Conservation (phyloP, 2,888 invertebrate genomes). For the Tolmerus cingulatus region DNA sequence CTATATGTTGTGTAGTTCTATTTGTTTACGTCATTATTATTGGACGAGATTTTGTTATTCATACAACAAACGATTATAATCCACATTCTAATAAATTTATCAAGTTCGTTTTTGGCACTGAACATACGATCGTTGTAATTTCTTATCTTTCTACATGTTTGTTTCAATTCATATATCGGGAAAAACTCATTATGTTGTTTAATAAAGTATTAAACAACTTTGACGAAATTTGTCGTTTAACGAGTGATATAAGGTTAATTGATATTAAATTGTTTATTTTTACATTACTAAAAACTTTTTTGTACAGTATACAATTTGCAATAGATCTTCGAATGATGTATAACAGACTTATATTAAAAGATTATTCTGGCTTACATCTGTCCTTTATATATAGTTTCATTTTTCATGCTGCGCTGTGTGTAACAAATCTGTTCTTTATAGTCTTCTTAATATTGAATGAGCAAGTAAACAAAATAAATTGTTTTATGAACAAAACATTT, state of each 20-base stretch:
- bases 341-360: not conserved
- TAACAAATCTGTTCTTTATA: not conserved
- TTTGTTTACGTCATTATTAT: not conserved
- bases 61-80: not conserved
- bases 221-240: not conserved
- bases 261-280: not conserved
- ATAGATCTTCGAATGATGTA: not conserved
- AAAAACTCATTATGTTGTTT: not conserved
- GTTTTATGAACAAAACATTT: not conserved
- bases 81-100: not conserved
- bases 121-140: not conserved
- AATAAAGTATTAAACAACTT: not conserved
- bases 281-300: not conserved
- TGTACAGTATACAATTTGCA: not conserved
- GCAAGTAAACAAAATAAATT: not conserved
- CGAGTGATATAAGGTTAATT: not conserved
- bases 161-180: not conserved
- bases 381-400: not conserved
- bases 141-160: not conserved
- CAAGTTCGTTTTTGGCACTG: not conserved
- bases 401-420: not conserved
- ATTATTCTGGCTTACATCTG: not conserved
- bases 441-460: not conserved
- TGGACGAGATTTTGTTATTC: not conserved
- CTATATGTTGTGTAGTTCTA: not conserved